These are phyloP conservation scores for Eulemur rubriventer DNA, from an alignment of 2,797 vertebrate species.

Conservation along the genomic window DNA sequence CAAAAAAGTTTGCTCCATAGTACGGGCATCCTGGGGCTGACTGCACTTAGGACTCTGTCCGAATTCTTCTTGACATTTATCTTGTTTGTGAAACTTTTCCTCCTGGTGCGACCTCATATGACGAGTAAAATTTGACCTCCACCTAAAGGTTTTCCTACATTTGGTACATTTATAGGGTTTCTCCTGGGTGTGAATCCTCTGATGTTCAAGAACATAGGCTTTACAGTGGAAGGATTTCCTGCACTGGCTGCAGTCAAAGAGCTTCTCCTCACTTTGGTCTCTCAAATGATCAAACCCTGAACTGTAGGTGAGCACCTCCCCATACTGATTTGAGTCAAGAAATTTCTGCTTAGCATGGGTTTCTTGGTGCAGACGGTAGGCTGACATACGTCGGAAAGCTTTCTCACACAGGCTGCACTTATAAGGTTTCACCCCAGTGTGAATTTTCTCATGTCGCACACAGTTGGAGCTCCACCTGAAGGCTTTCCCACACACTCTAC, in stretches of 20 bases:
- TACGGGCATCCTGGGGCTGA: background rate
- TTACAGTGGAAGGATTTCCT: conserved; percentile 76
- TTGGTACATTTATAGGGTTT: conserved; percentile 68
- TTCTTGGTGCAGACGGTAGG: conserved; percentile 64
- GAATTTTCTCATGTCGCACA: conserved; percentile 71
- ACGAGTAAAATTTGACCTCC: conserved; percentile 74
- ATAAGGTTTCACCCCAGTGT: conserved; percentile 69
- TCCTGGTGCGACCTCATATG: conserved; percentile 61
- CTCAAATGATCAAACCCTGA: background rate
- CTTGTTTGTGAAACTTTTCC: background rate
- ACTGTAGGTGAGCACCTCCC: background rate
- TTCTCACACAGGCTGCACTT: conserved; percentile 68
- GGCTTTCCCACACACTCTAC: conserved; percentile 73
- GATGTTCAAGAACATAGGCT: conserved; percentile 64
- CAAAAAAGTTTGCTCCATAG: background rate
- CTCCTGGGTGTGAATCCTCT: conserved; percentile 71
- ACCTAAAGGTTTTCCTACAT: conserved; percentile 71
- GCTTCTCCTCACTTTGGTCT: conserved; percentile 4
- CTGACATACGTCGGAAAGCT: conserved; percentile 59
- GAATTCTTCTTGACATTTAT: background rate
- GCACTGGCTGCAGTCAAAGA: conserved; percentile 73
- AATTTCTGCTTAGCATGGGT: conserved; percentile 9
- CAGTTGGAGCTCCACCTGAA: conserved; percentile 76
- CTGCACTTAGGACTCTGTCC: background rate
- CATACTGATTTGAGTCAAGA: background rate